Evolutionary conservation across 2,888 invertebrate species (phyloP), one percentile per base, ranked within the genome.

Genomic region (Eumerus sabulonum): DNA sequence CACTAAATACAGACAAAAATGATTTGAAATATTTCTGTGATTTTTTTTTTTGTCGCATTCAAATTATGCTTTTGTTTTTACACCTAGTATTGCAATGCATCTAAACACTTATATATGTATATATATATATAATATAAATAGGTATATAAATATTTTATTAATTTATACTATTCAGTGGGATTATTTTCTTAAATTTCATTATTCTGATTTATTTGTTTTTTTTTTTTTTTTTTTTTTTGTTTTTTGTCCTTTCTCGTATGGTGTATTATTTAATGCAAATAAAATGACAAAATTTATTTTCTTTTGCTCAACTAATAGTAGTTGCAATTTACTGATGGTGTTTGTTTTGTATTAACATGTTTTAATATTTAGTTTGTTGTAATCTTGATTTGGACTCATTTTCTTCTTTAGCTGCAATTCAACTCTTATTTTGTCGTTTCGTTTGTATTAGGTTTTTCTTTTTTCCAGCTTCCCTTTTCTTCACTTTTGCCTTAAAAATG

Each of bases 161-260:
- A 54, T 79, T 79, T 77, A 73, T 79, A 79, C 79, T 79, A 79
- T 79, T 79, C 79, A 79, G 79, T 79, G 79, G 79, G 79, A 79
- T 79, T 79, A 79, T 70, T 74, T 68, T 64, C 79, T 74, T 79
- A 54, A 63, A 66, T 60, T 44, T 66, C 27, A 27, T 73, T 19
- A 54, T 70, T 79, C 45, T 27, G 35, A 27, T n/a, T 36, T 13
- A 35, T 59, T 40, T 50, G 9, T 36, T 47, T 54, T 40, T 45
- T 38, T 35, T 44, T 45, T 53, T 53, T 47, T 27, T 50, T 56
- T 19, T 45, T 40, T 4, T 27, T 27, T 27, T 27, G 27, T 27
- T 27, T 7, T 27, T 27, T 2, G 27, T 27, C 7, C 27, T 27
- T 27, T 27, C 7, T 27, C 27, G 27, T 27, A 27, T 27, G 14